Base-by-base conservation (phyloP, 1,140 invertebrate species). In the Ridgeia piscesae region DNA sequence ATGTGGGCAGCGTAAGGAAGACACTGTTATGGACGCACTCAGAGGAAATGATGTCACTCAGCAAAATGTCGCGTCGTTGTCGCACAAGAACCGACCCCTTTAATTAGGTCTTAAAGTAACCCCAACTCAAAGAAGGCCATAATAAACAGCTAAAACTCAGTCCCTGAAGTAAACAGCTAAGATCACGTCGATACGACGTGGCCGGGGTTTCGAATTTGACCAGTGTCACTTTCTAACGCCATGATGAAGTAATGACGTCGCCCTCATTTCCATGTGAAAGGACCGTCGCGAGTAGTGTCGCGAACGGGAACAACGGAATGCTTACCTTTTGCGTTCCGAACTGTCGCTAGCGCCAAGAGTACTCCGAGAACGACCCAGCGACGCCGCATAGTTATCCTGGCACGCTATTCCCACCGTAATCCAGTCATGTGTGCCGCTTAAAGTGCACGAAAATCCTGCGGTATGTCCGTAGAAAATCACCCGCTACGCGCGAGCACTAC, bases 371-470 rank as follows among this genome's bases (percentile, higher is more conserved):
- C 58, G 58, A 77, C 58, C 58, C 58, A 77, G 58, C 58, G 58
- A 77, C 58, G 58, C 58, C 58, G 58, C 58, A 77, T 77, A 77
- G 58, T 77, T 77, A 77, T 77, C 58, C 58, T 77, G 58, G 58
- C 17, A 77, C 58, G 27, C 58, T 77, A 77, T 77, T 77, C 58
- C 27, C 58, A 77, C 58, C 17, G 27, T 77, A 77, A 77, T 77
- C 58, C 58, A 77, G 58, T 77, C 58, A 77, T 77, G 58, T 27
- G 58, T 77, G 58, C 58, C 27, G 17, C 58, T 77, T 77, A 77
- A 77, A 77, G 58, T 77, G 58, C 58, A 77, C 58, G 58, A 77
- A 77, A 77, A 77, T 77, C 58, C 58, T 21, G 58, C 58, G 58
- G 58, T 77, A 77, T 77, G 14, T 77, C 58, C 58, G 58, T 77